Evolutionary conservation across 2,888 invertebrate genomes (phyloP).

Genomic region (Nymphalis c-album): DNA sequence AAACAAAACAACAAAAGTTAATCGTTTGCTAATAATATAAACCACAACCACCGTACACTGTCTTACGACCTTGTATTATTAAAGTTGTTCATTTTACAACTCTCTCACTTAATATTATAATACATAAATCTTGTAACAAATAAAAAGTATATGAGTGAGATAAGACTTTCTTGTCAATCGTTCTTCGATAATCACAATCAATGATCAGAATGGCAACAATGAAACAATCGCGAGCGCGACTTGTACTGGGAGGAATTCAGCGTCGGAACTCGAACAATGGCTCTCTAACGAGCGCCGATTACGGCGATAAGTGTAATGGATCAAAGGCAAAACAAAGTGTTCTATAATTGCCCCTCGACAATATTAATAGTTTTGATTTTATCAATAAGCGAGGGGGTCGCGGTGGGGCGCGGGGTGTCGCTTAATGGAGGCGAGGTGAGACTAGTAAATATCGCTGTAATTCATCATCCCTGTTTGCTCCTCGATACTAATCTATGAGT

Average conservation of each 20-base stretch:
- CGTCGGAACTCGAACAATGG: slow-evolving; percentile 10
- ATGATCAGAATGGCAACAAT: background rate
- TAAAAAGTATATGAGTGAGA: no score
- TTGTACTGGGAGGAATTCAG: slow-evolving; percentile 2
- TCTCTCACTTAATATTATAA: no score
- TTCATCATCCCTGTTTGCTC: slow-evolving; percentile 32
- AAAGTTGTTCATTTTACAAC: no score
- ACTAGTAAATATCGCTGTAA: slow-evolving; percentile 21
- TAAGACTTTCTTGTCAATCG: no score
- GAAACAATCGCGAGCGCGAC: slow-evolving; percentile 1
- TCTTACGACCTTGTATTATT: no score
- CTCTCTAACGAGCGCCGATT: slow-evolving; percentile 23
- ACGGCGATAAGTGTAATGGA: slow-evolving; percentile 39
- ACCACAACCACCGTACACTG: no score
- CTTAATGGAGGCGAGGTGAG: slow-evolving; percentile 12
- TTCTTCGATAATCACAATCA: background rate
- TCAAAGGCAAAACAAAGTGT: slow-evolving; percentile 46
- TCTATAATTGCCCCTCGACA: slow-evolving; percentile 45
- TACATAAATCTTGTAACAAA: no score
- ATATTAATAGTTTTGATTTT: slow-evolving; percentile 43
- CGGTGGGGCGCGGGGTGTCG: background rate
- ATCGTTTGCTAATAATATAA: no score
- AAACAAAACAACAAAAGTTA: no score
- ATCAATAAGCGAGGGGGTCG: slow-evolving; percentile 21
- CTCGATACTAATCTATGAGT: slow-evolving; percentile 33